Conservation (phyloP, 1,140 invertebrate species). For the Apis laboriosa region DNA sequence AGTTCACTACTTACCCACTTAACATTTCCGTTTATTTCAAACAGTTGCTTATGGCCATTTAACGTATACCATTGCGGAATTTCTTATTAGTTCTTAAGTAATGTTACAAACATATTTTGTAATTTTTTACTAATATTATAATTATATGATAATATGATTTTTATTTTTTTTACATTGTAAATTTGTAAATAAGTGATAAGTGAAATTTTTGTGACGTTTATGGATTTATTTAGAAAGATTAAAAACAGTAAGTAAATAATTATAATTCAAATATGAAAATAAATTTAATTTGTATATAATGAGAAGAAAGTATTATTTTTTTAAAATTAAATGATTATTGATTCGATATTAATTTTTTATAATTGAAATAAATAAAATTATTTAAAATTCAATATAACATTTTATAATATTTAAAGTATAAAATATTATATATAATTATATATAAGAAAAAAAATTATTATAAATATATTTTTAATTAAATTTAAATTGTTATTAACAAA, state of each 20-base stretch:
- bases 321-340: not conserved
- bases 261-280: not conserved
- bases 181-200: not conserved
- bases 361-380: not conserved
- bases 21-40: conserved; percentile 35
- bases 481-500: not conserved
- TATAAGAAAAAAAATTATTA: not conserved
- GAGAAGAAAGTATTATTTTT: too few relatives aligned
- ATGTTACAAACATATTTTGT: not conserved
- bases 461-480: not conserved
- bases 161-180: not conserved
- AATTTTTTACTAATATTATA: not conserved
- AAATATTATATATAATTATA: too few relatives aligned
- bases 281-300: too few relatives aligned
- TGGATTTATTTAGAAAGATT: not conserved
- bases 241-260: not conserved
- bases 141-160: not conserved
- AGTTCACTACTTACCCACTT: conserved; percentile 22
- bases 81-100: not conserved
- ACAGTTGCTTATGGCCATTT: conserved; percentile 17
- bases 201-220: conserved; percentile 8
- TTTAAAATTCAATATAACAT: not conserved
- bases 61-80: not conserved
- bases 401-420: too few relatives aligned
- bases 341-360: not conserved